A percentile compares a stretch with the other conserved stretches of the same genome.
Evolutionary conservation across 2,888 invertebrate genomes (phyloP).

Genomic region (Abscondita cerata): DNA sequence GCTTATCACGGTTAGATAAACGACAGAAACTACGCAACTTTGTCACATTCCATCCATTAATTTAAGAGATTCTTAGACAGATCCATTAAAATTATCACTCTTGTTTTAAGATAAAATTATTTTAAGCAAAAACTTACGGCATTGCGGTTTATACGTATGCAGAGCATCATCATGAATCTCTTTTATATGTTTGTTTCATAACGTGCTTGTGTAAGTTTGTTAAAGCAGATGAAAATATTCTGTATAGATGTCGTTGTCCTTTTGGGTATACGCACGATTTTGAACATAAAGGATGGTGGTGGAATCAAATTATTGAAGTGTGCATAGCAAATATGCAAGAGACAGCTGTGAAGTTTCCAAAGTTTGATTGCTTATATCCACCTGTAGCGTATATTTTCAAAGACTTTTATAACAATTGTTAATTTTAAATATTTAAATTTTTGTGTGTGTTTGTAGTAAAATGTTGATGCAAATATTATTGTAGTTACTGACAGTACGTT

Average conservation of each 20-base stretch:
- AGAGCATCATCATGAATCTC: too few relatives aligned
- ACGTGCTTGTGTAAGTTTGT: neutral
- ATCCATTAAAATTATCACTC: too few relatives aligned
- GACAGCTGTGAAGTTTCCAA: conserved; percentile 26
- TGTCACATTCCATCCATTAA: too few relatives aligned
- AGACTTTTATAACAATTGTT: conserved; percentile 13
- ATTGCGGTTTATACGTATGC: too few relatives aligned
- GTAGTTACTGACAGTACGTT: too few relatives aligned
- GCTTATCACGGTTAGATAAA: too few relatives aligned
- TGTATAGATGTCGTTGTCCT: conserved; percentile 21
- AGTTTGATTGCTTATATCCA: conserved; percentile 33
- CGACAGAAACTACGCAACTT: too few relatives aligned
- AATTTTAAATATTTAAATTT: too few relatives aligned
- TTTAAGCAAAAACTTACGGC: neutral
- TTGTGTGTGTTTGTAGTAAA: too few relatives aligned
- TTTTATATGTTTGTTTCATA: neutral
- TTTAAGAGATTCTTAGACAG: too few relatives aligned
- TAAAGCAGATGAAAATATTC: neutral
- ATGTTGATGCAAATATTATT: too few relatives aligned
- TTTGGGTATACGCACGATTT: conserved; percentile 27
- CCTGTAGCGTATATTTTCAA: conserved; percentile 17
- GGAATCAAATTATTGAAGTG: conserved; percentile 29
- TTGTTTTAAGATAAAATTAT: too few relatives aligned
- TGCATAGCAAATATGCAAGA: conserved; percentile 27
- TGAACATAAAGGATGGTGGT: conserved; percentile 32